These are phyloP conservation scores for Herpailurus yagouaroundi DNA, from an alignment of 2,113 vertebrate species.

Conservation along the genomic window DNA sequence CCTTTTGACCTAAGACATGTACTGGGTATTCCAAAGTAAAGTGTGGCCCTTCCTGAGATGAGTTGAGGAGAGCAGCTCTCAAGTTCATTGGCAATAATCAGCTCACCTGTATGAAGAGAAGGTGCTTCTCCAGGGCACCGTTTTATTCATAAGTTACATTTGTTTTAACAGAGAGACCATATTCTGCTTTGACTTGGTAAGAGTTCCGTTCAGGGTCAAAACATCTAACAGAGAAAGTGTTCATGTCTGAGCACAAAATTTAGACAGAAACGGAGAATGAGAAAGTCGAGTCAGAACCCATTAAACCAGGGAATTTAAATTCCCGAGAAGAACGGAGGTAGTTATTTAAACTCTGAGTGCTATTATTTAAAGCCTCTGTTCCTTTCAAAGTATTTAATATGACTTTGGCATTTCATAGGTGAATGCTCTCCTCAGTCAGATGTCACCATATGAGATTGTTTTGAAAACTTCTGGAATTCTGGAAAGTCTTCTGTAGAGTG, in stretches of 20 bases:
- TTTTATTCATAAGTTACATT: not conserved
- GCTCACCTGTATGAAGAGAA: not conserved
- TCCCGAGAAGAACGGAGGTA: not conserved
- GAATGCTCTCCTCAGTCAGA: not conserved
- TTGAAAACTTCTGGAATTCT: conserved; percentile 6
- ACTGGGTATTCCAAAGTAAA: not conserved
- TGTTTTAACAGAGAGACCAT: not conserved
- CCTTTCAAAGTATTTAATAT: not conserved
- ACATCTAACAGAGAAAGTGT: conserved; percentile 7
- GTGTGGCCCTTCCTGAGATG: not conserved
- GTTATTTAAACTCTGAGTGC: not conserved
- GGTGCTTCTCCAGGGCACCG: not conserved
- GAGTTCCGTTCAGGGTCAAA: conserved; percentile 42
- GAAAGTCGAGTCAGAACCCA: not conserved
- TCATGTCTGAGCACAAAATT: conserved; percentile 11
- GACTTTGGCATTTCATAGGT: not conserved
- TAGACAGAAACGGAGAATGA: conserved; percentile 17
- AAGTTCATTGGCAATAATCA: not conserved
- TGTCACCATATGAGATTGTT: not conserved
- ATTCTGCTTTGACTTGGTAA: conserved; percentile 25
- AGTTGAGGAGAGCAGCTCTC: not conserved
- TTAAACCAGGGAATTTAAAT: not conserved
- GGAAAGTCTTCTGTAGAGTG: not conserved
- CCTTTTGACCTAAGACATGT: not conserved
- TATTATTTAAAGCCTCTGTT: not conserved